phyloP scores from a whole-genome alignment of 2,797 vertebrate species.

The Lepilemur septentrionalis region DNA sequence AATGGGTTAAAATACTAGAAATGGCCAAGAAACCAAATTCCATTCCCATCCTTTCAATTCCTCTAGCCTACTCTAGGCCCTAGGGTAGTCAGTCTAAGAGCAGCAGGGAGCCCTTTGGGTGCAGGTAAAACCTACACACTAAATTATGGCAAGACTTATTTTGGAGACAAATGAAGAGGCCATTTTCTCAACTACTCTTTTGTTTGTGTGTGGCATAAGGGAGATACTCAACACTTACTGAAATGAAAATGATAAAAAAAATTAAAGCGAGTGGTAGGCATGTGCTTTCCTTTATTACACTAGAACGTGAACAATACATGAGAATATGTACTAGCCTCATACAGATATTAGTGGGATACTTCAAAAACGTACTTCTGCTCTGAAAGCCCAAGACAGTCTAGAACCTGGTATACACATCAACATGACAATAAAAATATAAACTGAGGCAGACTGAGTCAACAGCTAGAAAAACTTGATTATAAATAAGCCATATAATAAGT shows the following conservation, averaged over 20 bases:
- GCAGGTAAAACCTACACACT: neutral
- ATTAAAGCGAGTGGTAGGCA: neutral
- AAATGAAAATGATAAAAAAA: slow-evolving; percentile 43
- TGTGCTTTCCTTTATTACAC: neutral
- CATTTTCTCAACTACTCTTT: neutral
- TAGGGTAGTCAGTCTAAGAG: neutral
- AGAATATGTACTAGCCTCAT: neutral
- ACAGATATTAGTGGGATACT: neutral
- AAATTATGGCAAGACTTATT: neutral
- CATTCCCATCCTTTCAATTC: neutral
- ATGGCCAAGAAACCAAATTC: neutral
- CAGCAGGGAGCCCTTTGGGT: neutral
- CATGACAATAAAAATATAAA: neutral
- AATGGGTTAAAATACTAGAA: neutral
- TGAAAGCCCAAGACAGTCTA: neutral
- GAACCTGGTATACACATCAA: neutral
- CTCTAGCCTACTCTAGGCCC: neutral
- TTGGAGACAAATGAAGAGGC: neutral
- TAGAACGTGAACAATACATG: neutral
- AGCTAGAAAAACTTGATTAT: neutral
- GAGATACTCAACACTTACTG: neutral
- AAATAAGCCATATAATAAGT: neutral
- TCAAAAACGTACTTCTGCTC: neutral
- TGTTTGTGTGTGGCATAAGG: neutral
- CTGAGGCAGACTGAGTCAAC: neutral